Conservation (phyloP, 1,140 invertebrate species). For the Metaphire vulgaris region DNA sequence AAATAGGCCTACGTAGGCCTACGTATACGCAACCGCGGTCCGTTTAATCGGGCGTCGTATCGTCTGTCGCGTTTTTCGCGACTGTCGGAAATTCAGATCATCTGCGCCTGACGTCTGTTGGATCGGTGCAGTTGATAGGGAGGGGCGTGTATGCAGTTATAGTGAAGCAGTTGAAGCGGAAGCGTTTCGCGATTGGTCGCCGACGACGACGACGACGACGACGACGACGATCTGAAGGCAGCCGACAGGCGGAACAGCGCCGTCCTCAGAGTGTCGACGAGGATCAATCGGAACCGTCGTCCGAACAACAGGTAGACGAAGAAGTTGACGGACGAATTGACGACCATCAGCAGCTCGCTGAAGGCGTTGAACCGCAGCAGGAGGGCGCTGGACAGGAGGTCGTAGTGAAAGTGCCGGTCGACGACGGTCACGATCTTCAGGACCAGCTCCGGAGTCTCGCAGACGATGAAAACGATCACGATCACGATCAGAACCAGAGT, state of each 20-base stretch:
- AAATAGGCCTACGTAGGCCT: too few species aligned
- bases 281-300: slow-evolving; percentile 31
- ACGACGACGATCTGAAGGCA: neutral
- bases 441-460: slow-evolving; percentile 25
- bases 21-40: too few species aligned
- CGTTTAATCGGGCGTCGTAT: too few species aligned
- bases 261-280: neutral
- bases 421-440: slow-evolving; percentile 14
- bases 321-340: slow-evolving; percentile 34
- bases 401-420: slow-evolving; percentile 6
- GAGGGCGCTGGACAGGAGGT: neutral
- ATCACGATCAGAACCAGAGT: slow-evolving; percentile 23
- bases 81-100: too few species aligned
- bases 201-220: neutral
- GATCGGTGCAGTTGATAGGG: too few species aligned
- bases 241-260: neutral
- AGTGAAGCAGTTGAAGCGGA: neutral
- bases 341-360: slow-evolving; percentile 20
- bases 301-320: slow-evolving; percentile 39
- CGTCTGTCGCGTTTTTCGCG: too few species aligned
- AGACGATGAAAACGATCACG: slow-evolving; percentile 26
- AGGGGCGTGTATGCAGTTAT: neutral
- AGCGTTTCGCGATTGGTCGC: neutral
- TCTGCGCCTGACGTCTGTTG: neutral
- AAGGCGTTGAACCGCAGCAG: neutral